A percentile compares a stretch with the other conserved stretches of the same genome.
These are phyloP conservation scores for Cataglyphis rosenhaueri DNA, from an alignment of 2,888 invertebrate species.

Conservation along the genomic window DNA sequence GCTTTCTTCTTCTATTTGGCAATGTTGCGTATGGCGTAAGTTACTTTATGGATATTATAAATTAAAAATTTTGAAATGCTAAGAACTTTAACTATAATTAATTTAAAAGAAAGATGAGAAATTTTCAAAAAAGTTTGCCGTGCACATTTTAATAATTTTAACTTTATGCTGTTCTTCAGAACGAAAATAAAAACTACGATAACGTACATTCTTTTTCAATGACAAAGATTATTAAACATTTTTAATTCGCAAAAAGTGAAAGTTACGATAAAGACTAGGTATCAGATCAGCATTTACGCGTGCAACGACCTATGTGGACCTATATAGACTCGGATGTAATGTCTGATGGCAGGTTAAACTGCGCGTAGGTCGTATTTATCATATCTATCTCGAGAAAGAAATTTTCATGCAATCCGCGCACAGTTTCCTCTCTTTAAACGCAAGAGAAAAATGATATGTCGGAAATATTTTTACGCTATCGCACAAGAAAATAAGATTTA, in stretches of 20 bases:
- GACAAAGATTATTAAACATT: conserved; percentile 49
- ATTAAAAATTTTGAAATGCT: not conserved
- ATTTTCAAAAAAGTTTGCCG: not conserved
- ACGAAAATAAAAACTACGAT: not conserved
- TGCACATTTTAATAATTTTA: not conserved
- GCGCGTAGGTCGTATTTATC: conserved; percentile 33
- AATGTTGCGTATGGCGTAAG: conserved; percentile 21
- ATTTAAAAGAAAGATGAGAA: not conserved
- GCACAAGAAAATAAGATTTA: not conserved
- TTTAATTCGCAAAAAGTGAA: conserved; percentile 66
- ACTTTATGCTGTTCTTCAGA: not conserved
- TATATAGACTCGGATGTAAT: not conserved
- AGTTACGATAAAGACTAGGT: conserved; percentile 53
- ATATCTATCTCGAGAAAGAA: conserved; percentile 13
- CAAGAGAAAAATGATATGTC: not conserved
- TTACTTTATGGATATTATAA: not conserved
- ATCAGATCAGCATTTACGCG: conserved; percentile 16
- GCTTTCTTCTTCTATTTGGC: not conserved
- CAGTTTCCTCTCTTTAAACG: not conserved
- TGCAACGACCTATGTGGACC: not conserved
- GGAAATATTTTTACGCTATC: not conserved
- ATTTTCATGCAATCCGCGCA: not conserved
- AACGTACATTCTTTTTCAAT: conserved; percentile 52
- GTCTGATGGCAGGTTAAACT: not conserved
- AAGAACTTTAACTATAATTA: not conserved